A percentile compares a stretch with the other conserved stretches of the same genome.
Evolutionary conservation across 2,113 vertebrate genomes (phyloP).

Genomic region (Hydrochoerus hydrochaeris): DNA sequence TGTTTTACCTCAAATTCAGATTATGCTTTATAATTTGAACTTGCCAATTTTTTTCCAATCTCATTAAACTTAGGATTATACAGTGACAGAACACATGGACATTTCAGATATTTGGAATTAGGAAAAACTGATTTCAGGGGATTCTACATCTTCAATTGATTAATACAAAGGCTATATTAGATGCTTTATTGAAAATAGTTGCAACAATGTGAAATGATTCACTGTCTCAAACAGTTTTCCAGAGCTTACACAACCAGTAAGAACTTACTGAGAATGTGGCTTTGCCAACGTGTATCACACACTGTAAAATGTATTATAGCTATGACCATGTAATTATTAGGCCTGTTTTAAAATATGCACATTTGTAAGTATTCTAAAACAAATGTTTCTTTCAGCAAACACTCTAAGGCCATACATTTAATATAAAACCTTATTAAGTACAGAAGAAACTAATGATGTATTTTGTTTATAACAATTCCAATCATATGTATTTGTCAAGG

Average conservation of each 20-base stretch:
- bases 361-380: not conserved
- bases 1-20: not conserved
- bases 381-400: not conserved
- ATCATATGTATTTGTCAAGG: not conserved
- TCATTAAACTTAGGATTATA: not conserved
- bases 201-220: not conserved
- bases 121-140: not conserved
- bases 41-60: not conserved
- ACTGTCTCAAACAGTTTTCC: not conserved
- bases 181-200: not conserved
- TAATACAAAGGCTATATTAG: not conserved
- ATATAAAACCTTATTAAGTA: not conserved
- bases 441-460: not conserved
- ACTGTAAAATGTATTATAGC: not conserved
- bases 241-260: not conserved
- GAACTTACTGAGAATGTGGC: fast-evolving
- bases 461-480: not conserved
- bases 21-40: not conserved
- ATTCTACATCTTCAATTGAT: not conserved
- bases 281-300: not conserved
- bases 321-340: not conserved
- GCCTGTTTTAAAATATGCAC: not conserved
- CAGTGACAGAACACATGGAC: not conserved
- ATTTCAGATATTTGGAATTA: not conserved
- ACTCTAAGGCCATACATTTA: not conserved